Conservation (phyloP, 2,113 vertebrate species). For the Sylvia atricapilla region DNA sequence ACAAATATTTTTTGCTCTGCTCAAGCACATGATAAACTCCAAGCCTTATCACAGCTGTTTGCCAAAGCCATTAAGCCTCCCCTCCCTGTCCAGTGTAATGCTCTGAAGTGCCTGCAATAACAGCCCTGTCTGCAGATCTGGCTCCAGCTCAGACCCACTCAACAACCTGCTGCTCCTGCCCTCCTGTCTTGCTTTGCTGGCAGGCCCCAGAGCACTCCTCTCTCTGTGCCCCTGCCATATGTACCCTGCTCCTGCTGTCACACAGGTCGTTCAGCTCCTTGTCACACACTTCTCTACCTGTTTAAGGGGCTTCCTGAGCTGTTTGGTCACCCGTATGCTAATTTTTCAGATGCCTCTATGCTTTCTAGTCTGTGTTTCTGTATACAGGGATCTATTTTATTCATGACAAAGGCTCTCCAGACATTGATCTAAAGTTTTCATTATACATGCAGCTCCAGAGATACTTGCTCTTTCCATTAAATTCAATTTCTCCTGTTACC, state of each 20-base stretch:
- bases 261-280: not conserved
- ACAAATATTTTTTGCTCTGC: not conserved
- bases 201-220: not conserved
- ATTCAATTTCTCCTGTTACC: not conserved
- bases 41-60: not conserved
- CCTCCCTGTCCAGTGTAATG: not conserved
- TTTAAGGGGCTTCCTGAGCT: not conserved
- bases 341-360: not conserved
- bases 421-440: not conserved
- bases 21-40: not conserved
- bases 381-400: not conserved
- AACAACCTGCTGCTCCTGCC: not conserved
- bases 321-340: not conserved
- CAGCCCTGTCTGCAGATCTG: not conserved
- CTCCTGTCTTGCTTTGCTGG: not conserved
- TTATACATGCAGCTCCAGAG: not conserved
- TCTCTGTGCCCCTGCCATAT: not conserved
- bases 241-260: not conserved
- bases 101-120: not conserved
- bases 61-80: not conserved
- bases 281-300: no score
- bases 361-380: not conserved
- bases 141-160: not conserved
- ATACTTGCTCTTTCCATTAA: not conserved
- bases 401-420: not conserved